These are phyloP conservation scores for Smittia sp. DNA, from an alignment of 2,888 invertebrate genomes.

Conservation along the genomic window DNA sequence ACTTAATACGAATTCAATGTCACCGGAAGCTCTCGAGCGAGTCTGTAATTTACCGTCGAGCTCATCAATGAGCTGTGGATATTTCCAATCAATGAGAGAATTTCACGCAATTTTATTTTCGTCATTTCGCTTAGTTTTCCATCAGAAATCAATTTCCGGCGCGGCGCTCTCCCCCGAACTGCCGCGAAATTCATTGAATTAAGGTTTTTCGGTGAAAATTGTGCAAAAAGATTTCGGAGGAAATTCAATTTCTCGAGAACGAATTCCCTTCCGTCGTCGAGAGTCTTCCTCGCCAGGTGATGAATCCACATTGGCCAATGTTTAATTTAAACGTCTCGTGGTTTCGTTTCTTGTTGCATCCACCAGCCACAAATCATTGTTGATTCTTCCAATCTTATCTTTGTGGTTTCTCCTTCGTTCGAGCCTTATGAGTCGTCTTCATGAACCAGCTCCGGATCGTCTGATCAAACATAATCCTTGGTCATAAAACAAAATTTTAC, in stretches of 20 bases:
- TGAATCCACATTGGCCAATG: not conserved
- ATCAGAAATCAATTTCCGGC: constrained; percentile 36
- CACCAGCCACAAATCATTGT: constrained; percentile 9
- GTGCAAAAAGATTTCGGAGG: constrained; percentile 15
- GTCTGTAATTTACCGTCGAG: not conserved
- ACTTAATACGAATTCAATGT: constrained; percentile 42
- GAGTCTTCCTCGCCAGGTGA: not conserved
- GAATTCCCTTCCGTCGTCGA: not conserved
- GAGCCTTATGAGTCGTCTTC: constrained; percentile 31
- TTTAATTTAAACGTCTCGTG: constrained; percentile 23
- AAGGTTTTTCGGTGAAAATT: not conserved
- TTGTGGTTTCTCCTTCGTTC: constrained; percentile 33
- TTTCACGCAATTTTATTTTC: not conserved
- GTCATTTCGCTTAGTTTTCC: constrained; percentile 8
- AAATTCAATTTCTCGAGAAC: constrained; percentile 24
- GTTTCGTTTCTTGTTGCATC: not conserved
- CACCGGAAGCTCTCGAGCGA: constrained; percentile 42
- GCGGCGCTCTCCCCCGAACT: not conserved
- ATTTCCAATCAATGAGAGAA: not conserved
- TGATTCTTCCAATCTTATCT: constrained; percentile 36
- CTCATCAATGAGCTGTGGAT: not conserved
- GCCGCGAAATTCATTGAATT: constrained; percentile 13
- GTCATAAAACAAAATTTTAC: constrained; percentile 25
- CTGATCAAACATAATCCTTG: constrained; percentile 35
- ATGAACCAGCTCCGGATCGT: not conserved